These are phyloP conservation scores for Liodrosophila aerea DNA, from an alignment of 2,888 invertebrate genomes.

Conservation along the genomic window DNA sequence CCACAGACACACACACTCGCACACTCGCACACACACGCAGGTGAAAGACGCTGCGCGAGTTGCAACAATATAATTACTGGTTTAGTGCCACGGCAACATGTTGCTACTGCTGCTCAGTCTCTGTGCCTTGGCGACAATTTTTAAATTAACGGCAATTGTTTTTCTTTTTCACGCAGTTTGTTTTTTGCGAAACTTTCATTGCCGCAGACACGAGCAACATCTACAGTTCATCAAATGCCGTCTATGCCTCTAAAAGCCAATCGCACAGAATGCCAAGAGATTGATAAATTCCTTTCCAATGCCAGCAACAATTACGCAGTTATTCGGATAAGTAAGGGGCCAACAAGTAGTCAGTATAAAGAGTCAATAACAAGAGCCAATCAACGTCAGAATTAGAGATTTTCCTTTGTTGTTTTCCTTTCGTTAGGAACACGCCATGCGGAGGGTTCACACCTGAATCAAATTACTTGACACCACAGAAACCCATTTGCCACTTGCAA, in stretches of 20 bases:
- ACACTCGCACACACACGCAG: constrained; percentile 14
- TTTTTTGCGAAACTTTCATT: constrained; percentile 70
- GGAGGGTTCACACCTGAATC: constrained; percentile 4
- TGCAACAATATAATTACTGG: constrained; percentile 68
- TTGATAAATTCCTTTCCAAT: constrained; percentile 35
- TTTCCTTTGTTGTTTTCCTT: no score
- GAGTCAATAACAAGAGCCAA: background rate
- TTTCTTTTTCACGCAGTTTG: constrained; percentile 73
- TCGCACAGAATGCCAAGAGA: constrained; percentile 40
- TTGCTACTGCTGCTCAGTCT: constrained; percentile 23
- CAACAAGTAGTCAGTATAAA: background rate
- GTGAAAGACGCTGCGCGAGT: constrained; percentile 61
- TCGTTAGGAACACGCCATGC: no score
- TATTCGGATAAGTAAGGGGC: constrained; percentile 23
- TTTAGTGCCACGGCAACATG: constrained; percentile 31
- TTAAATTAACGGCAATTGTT: constrained; percentile 76
- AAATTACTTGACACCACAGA: constrained; percentile 53
- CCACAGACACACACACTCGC: constrained; percentile 50
- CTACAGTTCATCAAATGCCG: constrained; percentile 15
- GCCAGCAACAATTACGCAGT: constrained; percentile 48
- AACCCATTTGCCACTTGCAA: constrained; percentile 50
- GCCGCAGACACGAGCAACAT: constrained; percentile 19
- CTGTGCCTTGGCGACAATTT: constrained; percentile 70
- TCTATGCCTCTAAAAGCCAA: constrained; percentile 17
- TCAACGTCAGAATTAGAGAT: no score